Percentiles rank a stretch among this genome's conserved stretches.
These are phyloP conservation scores for Zapus hudsonius DNA, from an alignment of 2,113 vertebrate species.

Conservation along the genomic window DNA sequence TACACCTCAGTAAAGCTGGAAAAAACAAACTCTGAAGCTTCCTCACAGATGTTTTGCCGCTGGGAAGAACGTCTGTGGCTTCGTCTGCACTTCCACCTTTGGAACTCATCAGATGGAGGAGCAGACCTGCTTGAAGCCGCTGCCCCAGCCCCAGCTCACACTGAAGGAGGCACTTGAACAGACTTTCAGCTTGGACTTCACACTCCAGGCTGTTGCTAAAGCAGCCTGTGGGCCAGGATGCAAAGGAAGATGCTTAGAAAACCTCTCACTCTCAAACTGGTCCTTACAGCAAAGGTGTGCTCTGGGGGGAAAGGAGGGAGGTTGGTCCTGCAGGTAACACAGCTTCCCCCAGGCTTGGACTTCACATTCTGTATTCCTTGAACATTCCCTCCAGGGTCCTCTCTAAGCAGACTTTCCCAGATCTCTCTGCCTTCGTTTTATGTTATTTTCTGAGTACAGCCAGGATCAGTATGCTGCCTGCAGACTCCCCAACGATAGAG, in stretches of 20 bases:
- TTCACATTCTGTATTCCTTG: background rate
- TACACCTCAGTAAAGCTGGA: background rate
- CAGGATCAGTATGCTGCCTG: background rate
- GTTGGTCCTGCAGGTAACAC: background rate
- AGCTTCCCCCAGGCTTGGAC: background rate
- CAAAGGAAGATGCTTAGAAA: background rate
- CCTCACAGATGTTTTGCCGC: background rate
- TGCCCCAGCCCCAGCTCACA: background rate
- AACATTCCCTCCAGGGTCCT: background rate
- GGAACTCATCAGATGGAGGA: background rate
- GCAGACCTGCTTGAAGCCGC: background rate
- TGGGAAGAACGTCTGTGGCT: background rate
- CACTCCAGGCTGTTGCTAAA: background rate
- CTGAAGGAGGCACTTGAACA: background rate
- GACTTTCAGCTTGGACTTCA: background rate
- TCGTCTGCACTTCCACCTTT: background rate
- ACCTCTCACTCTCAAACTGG: background rate
- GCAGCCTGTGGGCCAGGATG: background rate
- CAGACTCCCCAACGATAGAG: background rate
- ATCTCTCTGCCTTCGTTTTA: background rate
- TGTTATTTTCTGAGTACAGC: background rate
- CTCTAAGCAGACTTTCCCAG: accelerated
- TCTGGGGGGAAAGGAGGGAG: background rate
- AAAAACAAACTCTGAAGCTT: background rate
- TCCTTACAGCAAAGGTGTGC: background rate